Conservation (phyloP, 2,113 vertebrate species). For the Colius striatus region DNA sequence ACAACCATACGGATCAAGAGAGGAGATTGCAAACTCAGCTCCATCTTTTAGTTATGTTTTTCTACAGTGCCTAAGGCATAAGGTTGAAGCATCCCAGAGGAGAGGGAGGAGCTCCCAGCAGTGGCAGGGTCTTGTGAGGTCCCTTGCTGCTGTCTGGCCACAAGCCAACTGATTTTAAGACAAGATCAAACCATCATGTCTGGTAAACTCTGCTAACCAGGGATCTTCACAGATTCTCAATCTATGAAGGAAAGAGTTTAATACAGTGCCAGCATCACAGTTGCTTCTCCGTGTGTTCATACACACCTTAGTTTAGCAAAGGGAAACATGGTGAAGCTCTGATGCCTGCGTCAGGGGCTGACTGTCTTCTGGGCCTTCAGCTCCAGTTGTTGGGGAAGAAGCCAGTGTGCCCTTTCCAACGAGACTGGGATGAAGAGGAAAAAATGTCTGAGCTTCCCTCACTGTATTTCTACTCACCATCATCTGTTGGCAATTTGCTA, state of each 20-base stretch:
- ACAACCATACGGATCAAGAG: not conserved
- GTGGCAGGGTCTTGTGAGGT: not conserved
- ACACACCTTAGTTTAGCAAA: not conserved
- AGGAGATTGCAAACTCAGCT: not conserved
- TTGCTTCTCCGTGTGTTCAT: rapidly evolving
- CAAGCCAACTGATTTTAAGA: not conserved
- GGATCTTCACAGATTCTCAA: not conserved
- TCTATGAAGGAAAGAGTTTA: not conserved
- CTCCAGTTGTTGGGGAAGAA: not conserved
- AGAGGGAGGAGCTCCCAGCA: not conserved
- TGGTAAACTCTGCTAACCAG: not conserved
- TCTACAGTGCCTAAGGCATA: not conserved
- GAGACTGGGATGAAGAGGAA: not conserved
- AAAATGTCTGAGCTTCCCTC: not conserved
- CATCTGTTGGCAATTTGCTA: not conserved
- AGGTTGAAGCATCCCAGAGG: not conserved
- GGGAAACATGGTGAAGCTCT: not conserved
- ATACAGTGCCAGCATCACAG: not conserved
- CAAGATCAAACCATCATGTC: not conserved
- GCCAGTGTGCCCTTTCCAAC: not conserved
- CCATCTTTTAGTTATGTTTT: not conserved
- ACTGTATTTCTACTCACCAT: not conserved
- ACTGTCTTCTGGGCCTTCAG: not conserved
- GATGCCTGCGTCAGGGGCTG: not conserved
- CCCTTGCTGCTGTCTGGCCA: not conserved